Evolutionary conservation across 2,797 vertebrate species (phyloP).

Genomic region (Onychomys leucogaster): DNA sequence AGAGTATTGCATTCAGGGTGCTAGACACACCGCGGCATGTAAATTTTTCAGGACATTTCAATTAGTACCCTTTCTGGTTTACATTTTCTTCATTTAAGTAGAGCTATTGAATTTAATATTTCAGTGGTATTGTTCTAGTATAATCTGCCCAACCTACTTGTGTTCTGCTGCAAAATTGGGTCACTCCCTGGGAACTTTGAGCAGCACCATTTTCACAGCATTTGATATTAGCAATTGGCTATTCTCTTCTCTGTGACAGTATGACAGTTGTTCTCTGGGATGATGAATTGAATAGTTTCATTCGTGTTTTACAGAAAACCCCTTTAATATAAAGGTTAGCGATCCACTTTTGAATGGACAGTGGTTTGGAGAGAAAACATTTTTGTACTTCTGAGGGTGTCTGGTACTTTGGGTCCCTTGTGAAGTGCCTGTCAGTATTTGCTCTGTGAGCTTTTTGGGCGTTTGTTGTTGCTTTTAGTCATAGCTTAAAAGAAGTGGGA

Average conservation of each 20-base stretch:
- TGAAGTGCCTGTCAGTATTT: background rate
- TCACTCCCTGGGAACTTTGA: conserved; percentile 22
- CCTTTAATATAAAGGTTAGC: conserved; percentile 35
- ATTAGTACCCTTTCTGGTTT: background rate
- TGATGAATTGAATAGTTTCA: conserved; percentile 56
- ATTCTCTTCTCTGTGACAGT: background rate
- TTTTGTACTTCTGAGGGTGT: background rate
- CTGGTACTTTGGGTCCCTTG: background rate
- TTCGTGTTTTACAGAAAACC: background rate
- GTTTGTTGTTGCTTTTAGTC: background rate
- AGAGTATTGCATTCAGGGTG: background rate
- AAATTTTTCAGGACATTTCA: background rate
- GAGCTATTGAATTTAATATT: background rate
- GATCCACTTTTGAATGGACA: conserved; percentile 43
- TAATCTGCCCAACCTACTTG: background rate
- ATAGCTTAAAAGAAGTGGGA: background rate
- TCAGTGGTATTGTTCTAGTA: background rate
- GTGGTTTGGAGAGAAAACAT: background rate
- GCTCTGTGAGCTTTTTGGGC: background rate
- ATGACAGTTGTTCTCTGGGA: conserved; percentile 53
- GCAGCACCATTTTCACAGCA: conserved; percentile 24
- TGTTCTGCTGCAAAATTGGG: conserved; percentile 51
- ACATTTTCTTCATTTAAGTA: background rate
- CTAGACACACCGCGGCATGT: background rate
- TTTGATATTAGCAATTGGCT: conserved; percentile 19